phyloP scores from a whole-genome alignment of 2,888 invertebrate species.

The Dolichomitus sp. region DNA sequence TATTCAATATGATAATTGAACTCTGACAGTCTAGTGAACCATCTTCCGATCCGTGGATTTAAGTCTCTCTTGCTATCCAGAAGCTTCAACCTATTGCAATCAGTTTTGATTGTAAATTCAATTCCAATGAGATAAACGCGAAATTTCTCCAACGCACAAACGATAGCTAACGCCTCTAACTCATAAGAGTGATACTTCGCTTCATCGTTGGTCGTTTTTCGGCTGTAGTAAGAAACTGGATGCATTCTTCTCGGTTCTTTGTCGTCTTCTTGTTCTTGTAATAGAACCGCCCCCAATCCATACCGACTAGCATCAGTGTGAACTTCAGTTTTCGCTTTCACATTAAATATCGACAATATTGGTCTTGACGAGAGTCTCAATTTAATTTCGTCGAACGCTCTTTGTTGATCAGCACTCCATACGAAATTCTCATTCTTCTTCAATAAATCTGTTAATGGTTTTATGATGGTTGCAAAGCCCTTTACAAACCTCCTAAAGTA shows the following conservation, averaged over 20 bases:
- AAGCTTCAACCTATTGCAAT: too few species aligned
- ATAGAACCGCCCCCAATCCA: constrained; percentile 37
- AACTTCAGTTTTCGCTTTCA: constrained; percentile 18
- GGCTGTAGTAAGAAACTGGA: too few species aligned
- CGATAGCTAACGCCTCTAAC: too few species aligned
- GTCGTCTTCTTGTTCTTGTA: not conserved
- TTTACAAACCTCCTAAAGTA: constrained; percentile 3
- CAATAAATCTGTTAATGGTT: constrained; percentile 1
- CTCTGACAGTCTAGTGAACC: too few species aligned
- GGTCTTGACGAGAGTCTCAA: not conserved
- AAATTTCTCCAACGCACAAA: too few species aligned
- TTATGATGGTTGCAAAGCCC: not conserved
- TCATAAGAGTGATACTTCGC: too few species aligned
- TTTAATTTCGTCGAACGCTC: constrained; percentile 18
- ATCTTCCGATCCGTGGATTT: too few species aligned
- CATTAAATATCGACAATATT: not conserved
- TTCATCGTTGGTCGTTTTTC: too few species aligned
- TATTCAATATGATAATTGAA: too few species aligned
- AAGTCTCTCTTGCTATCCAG: too few species aligned
- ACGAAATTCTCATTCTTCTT: constrained; percentile 1
- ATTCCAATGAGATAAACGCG: too few species aligned
- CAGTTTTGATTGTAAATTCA: too few species aligned
- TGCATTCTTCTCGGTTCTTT: not conserved
- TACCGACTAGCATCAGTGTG: constrained; percentile 44
- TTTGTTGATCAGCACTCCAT: not conserved